Conservation (phyloP, 2,888 invertebrate species). For the Sarcophaga subvicina region DNA sequence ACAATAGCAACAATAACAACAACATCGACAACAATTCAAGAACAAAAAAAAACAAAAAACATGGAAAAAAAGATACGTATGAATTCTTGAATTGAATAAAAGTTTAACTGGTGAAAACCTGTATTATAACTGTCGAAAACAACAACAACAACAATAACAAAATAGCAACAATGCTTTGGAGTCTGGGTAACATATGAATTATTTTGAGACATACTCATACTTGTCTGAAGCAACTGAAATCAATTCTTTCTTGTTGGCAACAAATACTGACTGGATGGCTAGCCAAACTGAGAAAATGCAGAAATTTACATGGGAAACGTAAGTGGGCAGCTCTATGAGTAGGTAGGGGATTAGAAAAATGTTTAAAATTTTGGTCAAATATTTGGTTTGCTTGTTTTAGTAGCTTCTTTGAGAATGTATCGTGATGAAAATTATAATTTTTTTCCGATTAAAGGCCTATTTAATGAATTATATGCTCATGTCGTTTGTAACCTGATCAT, state of each 20-base stretch:
- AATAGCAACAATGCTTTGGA: neutral
- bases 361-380: too few species aligned
- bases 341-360: too few species aligned
- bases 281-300: too few species aligned
- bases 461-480: too few species aligned
- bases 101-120: constrained; percentile 47
- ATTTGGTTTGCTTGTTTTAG: too few species aligned
- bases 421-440: too few species aligned
- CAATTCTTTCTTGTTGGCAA: constrained; percentile 17
- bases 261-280: neutral
- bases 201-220: neutral
- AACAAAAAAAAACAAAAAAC: constrained; percentile 9
- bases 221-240: constrained; percentile 1
- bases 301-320: too few species aligned
- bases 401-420: too few species aligned
- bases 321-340: too few species aligned
- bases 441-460: too few species aligned
- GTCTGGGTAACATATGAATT: too few species aligned
- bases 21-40: neutral
- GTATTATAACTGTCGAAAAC: constrained; percentile 7
- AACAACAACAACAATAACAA: neutral
- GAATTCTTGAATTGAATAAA: constrained; percentile 24
- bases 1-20: neutral
- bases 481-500: too few species aligned
- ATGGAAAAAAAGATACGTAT: neutral